Percentiles rank a stretch among this genome's conserved stretches.
These are phyloP conservation scores for Plestiodon gilberti DNA, from an alignment of 2,113 vertebrate species.

Conservation along the genomic window DNA sequence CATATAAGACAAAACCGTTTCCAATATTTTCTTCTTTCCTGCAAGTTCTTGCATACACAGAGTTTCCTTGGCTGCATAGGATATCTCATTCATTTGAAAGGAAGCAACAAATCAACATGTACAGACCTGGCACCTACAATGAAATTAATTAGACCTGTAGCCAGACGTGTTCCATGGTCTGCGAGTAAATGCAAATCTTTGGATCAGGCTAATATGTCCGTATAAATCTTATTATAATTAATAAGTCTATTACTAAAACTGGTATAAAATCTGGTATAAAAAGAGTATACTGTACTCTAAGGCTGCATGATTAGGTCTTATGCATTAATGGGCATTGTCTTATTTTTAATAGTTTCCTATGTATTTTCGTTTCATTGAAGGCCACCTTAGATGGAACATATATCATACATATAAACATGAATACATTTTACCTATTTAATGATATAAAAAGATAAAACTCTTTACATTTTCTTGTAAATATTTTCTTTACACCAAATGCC, in stretches of 20 bases:
- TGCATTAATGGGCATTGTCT: neutral
- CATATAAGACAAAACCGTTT: neutral
- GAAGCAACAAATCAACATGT: neutral
- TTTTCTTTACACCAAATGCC: slow-evolving; percentile 35
- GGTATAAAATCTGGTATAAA: neutral
- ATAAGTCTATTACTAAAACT: too few species aligned
- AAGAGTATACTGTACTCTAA: neutral
- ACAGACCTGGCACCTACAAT: neutral
- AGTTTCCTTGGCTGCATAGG: neutral
- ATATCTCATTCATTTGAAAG: neutral
- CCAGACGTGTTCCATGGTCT: neutral
- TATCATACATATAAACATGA: neutral
- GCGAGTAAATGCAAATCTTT: neutral
- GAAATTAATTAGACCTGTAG: neutral
- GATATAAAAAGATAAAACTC: slow-evolving; percentile 36
- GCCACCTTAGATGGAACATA: neutral
- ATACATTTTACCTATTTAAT: neutral
- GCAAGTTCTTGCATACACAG: neutral
- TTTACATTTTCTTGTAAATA: slow-evolving; percentile 11
- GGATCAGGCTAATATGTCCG: neutral
- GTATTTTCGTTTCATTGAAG: neutral
- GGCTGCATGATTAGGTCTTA: neutral
- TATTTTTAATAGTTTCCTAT: neutral
- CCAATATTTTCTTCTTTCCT: neutral
- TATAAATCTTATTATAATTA: too few species aligned